Conservation (phyloP, 2,113 vertebrate species). For the Melospiza melodia region DNA sequence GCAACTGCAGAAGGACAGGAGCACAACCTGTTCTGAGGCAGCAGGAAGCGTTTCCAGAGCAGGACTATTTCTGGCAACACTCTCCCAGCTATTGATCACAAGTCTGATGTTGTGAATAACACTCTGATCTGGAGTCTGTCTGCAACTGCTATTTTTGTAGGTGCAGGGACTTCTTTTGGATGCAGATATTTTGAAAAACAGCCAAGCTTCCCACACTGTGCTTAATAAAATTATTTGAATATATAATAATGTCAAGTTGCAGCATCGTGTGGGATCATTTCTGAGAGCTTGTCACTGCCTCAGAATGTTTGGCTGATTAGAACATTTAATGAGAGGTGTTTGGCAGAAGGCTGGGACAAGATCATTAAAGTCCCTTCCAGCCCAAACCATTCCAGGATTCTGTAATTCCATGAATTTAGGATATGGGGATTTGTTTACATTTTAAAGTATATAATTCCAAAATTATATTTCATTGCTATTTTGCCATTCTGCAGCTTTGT, state of each 20-base stretch:
- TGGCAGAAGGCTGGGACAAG: background rate
- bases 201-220: background rate
- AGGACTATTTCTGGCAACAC: background rate
- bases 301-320: background rate
- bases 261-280: background rate
- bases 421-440: background rate
- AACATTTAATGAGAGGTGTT: background rate
- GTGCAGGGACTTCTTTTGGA: background rate
- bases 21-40: background rate
- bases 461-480: background rate
- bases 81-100: background rate
- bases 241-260: background rate
- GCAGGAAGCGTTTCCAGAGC: background rate
- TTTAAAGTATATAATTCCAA: background rate
- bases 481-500: background rate
- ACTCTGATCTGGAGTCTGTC: background rate
- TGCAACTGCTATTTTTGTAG: background rate
- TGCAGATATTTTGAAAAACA: background rate
- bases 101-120: background rate
- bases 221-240: background rate
- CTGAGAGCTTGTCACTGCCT: background rate
- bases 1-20: background rate
- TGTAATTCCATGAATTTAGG: background rate
- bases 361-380: background rate
- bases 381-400: background rate